phyloP scores from a whole-genome alignment of 2,113 vertebrate species.

The Callipepla squamata region DNA sequence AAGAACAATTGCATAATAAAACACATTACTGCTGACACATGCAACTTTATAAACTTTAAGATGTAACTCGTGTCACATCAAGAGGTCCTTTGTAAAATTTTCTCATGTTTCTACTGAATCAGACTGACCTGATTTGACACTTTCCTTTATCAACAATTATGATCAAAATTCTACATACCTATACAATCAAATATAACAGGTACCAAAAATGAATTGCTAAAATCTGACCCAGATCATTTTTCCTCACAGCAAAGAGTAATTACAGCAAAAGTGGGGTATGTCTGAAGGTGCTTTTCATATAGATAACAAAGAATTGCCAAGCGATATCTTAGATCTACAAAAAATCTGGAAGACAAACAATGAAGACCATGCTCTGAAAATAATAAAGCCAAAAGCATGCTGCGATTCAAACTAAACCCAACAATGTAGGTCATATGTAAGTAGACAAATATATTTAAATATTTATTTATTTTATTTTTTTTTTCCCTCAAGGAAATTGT shows the following conservation, averaged over 20 bases:
- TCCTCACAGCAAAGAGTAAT: slow-evolving; percentile 7
- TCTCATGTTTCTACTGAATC: slow-evolving; percentile 21
- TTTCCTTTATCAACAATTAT: neutral
- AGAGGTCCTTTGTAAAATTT: neutral
- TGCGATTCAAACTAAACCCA: neutral
- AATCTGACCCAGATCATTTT: slow-evolving; percentile 23
- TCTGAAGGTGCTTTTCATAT: slow-evolving; percentile 2
- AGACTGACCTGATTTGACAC: neutral
- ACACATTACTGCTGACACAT: slow-evolving; percentile 76
- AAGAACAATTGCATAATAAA: slow-evolving; percentile 82
- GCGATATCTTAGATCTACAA: neutral
- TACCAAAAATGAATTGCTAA: slow-evolving; percentile 3
- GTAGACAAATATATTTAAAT: neutral
- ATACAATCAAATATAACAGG: neutral
- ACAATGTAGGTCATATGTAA: neutral
- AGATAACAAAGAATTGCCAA: neutral
- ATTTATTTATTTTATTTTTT: neutral
- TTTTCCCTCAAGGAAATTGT: neutral
- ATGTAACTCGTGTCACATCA: slow-evolving; percentile 55
- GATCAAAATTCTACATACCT: neutral
- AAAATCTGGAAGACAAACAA: neutral
- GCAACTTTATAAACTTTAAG: slow-evolving; percentile 75
- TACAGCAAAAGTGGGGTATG: neutral
- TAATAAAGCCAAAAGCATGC: neutral
- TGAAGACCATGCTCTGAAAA: neutral